phyloP scores from a whole-genome alignment of 2,113 vertebrate genomes.

The Stegastes partitus region DNA sequence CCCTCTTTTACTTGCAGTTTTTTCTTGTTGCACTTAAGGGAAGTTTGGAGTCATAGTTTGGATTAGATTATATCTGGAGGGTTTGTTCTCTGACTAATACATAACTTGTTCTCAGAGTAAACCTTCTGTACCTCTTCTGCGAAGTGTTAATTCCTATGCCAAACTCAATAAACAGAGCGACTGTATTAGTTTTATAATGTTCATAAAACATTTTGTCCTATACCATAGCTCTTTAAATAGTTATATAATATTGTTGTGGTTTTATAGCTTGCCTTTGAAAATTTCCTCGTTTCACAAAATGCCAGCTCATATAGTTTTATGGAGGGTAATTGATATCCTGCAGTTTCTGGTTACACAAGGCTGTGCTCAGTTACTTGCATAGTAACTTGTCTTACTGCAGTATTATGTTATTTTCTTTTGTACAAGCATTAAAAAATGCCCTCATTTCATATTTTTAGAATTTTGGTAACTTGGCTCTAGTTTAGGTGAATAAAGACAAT shows the following conservation, averaged over 20 bases:
- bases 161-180: constrained; percentile 21
- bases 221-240: not conserved
- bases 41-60: constrained; percentile 51
- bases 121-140: not conserved
- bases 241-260: not conserved
- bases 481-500: not conserved
- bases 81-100: constrained; percentile 34
- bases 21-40: constrained; percentile 19
- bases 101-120: not conserved
- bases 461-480: not conserved
- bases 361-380: not conserved
- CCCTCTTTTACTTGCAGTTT: not conserved
- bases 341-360: constrained; percentile 5
- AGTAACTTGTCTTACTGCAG: fast-evolving
- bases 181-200: not conserved
- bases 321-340: not conserved
- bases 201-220: not conserved
- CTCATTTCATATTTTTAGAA: not conserved
- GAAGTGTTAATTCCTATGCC: constrained; percentile 9
- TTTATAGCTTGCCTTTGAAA: constrained; percentile 25
- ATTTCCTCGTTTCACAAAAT: constrained; percentile 2
- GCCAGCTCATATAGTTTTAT: not conserved
- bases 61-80: constrained; percentile 31
- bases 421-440: not conserved
- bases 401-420: not conserved